Conservation (phyloP, 1,140 invertebrate species). For the Drosophila nikananu region DNA sequence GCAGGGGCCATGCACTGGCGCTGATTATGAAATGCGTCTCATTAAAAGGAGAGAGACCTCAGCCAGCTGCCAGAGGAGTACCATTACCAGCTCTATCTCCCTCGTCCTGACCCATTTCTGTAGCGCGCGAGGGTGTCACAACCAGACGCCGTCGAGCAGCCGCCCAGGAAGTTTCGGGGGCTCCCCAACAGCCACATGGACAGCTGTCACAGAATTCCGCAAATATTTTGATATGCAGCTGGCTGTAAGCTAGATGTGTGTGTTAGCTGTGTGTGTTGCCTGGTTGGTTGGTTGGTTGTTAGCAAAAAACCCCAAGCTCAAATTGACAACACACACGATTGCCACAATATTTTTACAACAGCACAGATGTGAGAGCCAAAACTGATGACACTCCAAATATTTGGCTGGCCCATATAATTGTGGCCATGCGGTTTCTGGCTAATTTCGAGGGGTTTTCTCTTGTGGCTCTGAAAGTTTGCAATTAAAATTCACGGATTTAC, state of each 20-base stretch:
- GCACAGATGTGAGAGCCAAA: conserved; percentile 21
- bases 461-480: conserved; percentile 26
- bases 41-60: conserved; percentile 66
- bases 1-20: conserved; percentile 57
- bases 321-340: conserved; percentile 74
- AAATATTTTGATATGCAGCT: conserved; percentile 80
- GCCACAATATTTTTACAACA: conserved; percentile 81
- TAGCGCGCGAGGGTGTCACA: conserved; percentile 34
- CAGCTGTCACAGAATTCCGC: conserved; percentile 62
- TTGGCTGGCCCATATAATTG: conserved; percentile 74
- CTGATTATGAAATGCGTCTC: conserved; percentile 80
- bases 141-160: conserved; percentile 20
- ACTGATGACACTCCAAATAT: conserved; percentile 63
- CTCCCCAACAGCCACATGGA: conserved; percentile 43
- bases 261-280: background rate
- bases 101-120: conserved; percentile 60
- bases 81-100: background rate
- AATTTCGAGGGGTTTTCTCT: conserved; percentile 54
- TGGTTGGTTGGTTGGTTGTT: conserved; percentile 27
- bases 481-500: conserved; percentile 39
- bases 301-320: conserved; percentile 64
- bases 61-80: conserved; percentile 16
- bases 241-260: conserved; percentile 3
- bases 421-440: conserved; percentile 63
- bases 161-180: conserved; percentile 53